Conservation (phyloP, 2,888 invertebrate genomes). For the Amitus sp. region DNA sequence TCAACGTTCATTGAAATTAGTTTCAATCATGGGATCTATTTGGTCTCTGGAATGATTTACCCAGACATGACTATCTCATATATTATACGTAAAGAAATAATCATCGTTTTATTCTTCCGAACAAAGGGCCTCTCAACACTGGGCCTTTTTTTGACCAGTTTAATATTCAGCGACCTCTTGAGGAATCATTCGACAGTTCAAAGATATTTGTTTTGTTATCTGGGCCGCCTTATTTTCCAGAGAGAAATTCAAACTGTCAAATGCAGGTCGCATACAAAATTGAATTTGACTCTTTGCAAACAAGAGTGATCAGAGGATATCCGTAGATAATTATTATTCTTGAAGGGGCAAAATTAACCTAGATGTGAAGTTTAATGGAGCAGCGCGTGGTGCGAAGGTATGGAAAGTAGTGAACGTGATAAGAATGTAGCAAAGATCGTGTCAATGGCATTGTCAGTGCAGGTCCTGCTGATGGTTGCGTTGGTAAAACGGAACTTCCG, state of each 20-base stretch:
- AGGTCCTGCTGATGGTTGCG: not conserved
- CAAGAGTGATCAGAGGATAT: conserved; percentile 10
- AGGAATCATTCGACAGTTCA: no score
- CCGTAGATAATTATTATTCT: conserved; percentile 19
- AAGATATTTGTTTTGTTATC: not conserved
- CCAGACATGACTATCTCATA: no score
- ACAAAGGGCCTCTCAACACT: no score
- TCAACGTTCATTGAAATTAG: no score
- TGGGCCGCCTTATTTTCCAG: not conserved
- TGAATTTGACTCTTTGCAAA: conserved; percentile 10
- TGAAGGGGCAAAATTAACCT: conserved; percentile 46
- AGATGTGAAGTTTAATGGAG: conserved; percentile 45
- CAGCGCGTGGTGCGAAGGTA: conserved; percentile 33
- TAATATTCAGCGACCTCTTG: no score
- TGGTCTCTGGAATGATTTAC: no score
- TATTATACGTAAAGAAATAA: no score
- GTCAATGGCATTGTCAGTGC: conserved; percentile 44
- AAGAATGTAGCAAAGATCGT: conserved; percentile 47
- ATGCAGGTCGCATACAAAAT: conserved; percentile 14
- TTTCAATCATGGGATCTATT: no score
- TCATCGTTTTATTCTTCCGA: no score
- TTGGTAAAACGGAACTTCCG: conserved; percentile 35
- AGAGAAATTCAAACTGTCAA: not conserved
- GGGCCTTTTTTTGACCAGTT: no score
- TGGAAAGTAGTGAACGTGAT: conserved; percentile 54